phyloP scores from a whole-genome alignment of 2,797 vertebrate genomes.

The Triplophysa yarkandensis region DNA sequence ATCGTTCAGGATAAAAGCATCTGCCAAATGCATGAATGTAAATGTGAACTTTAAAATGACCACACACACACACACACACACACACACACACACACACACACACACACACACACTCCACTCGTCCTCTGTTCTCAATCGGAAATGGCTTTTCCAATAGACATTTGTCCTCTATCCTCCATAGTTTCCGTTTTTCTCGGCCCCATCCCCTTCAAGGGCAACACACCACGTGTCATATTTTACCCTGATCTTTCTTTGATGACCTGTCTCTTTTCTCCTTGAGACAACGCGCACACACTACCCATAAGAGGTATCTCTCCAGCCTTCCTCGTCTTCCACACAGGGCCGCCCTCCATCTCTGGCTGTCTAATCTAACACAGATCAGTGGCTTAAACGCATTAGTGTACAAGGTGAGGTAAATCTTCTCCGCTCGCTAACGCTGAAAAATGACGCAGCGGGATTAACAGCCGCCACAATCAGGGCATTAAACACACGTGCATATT shows the following conservation, averaged over 20 bases:
- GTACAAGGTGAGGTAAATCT: slow-evolving; percentile 52
- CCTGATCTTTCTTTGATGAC: slow-evolving; percentile 49
- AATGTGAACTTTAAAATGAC: too few species aligned
- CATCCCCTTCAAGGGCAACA: slow-evolving; percentile 51
- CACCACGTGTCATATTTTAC: slow-evolving; percentile 54
- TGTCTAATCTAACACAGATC: slow-evolving; percentile 46
- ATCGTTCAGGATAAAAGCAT: too few species aligned
- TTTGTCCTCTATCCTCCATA: slow-evolving; percentile 52
- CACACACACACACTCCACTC: slow-evolving; percentile 44
- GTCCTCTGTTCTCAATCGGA: slow-evolving; percentile 36
- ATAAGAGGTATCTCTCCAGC: slow-evolving; percentile 28
- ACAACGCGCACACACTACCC: slow-evolving; percentile 32
- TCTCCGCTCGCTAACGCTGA: slow-evolving; percentile 40
- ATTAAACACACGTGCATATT: slow-evolving; percentile 36
- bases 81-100: slow-evolving; percentile 17
- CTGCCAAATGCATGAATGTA: too few species aligned
- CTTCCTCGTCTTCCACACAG: slow-evolving; percentile 22
- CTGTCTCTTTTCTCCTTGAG: slow-evolving; percentile 41
- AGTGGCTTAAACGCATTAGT: slow-evolving; percentile 46
- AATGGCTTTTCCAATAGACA: slow-evolving; percentile 24
- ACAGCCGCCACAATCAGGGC: slow-evolving; percentile 28
- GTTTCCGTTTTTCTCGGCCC: slow-evolving; percentile 39
- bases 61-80: not conserved
- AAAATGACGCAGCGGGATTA: slow-evolving; percentile 36
- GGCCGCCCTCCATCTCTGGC: slow-evolving; percentile 33